Percentiles rank a stretch among this genome's conserved stretches.
Conservation (phyloP, 2,113 vertebrate species). For the Gasterosteus nipponicus region DNA sequence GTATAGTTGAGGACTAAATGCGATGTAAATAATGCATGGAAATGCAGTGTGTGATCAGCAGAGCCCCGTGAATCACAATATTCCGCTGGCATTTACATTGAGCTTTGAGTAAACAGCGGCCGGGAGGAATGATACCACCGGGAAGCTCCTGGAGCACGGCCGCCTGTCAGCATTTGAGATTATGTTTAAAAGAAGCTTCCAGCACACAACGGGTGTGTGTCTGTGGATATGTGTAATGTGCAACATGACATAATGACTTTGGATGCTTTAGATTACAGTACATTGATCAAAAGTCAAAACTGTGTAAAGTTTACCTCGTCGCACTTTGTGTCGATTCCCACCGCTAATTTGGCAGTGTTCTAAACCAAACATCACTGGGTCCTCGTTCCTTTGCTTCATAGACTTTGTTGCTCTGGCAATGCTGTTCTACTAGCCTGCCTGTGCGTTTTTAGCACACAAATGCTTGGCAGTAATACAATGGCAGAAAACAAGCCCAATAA, state of each 20-base stretch:
- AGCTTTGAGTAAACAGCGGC: constrained; percentile 71
- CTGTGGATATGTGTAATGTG: not conserved
- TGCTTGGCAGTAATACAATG: constrained; percentile 38
- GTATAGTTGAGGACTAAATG: constrained; percentile 57
- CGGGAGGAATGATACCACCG: constrained; percentile 50
- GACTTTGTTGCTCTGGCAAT: not conserved
- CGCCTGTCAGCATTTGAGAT: constrained; percentile 64
- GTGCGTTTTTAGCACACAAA: constrained; percentile 29
- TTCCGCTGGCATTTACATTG: constrained; percentile 78
- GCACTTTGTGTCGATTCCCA: not conserved
- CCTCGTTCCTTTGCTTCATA: constrained; percentile 9
- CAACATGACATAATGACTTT: constrained; percentile 9
- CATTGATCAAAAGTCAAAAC: not conserved
- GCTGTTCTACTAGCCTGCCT: constrained; percentile 1
- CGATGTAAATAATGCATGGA: constrained; percentile 78
- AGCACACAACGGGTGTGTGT: not conserved
- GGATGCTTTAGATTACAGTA: constrained; percentile 1
- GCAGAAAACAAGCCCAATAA: constrained; percentile 33
- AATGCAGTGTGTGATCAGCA: constrained; percentile 70
- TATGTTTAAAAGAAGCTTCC: constrained; percentile 60
- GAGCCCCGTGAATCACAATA: constrained; percentile 66
- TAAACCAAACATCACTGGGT: constrained; percentile 6
- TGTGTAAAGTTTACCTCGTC: not conserved
- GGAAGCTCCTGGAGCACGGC: constrained; percentile 34
- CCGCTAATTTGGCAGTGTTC: not conserved